phyloP scores from a whole-genome alignment of 1,140 invertebrate genomes.

The Phocides pigmalion region DNA sequence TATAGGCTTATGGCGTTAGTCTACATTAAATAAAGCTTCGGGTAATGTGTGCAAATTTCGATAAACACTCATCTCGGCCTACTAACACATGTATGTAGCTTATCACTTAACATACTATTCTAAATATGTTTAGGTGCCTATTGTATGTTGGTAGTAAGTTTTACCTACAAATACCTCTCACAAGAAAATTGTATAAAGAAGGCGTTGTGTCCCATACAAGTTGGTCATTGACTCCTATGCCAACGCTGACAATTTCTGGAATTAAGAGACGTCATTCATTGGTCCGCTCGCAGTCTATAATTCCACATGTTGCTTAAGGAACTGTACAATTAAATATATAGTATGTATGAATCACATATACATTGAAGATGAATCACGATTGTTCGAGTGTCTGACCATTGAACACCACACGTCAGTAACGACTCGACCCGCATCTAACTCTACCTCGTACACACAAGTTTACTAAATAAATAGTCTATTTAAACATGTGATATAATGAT shows the following conservation, averaged over 20 bases:
- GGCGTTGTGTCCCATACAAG: constrained; percentile 3
- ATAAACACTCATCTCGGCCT: too few relatives aligned
- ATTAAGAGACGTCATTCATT: constrained; percentile 62
- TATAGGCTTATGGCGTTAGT: too few relatives aligned
- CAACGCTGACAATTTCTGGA: constrained; percentile 57
- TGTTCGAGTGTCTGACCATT: constrained; percentile 65
- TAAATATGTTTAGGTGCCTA: too few relatives aligned
- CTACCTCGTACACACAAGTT: constrained; percentile 49
- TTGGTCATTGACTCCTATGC: constrained; percentile 51
- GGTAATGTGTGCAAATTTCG: too few relatives aligned
- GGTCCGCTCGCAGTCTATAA: constrained; percentile 56
- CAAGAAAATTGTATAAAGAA: not conserved
- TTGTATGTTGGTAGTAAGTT: too few relatives aligned
- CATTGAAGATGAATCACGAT: constrained; percentile 73
- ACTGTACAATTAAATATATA: constrained; percentile 54
- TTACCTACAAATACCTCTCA: not conserved
- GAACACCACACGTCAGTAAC: constrained; percentile 62
- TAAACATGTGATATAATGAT: constrained; percentile 79
- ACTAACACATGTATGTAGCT: too few relatives aligned
- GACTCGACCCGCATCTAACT: constrained; percentile 49
- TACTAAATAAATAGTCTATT: constrained; percentile 75
- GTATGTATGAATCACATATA: constrained; percentile 71
- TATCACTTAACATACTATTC: too few relatives aligned
- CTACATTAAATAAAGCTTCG: too few relatives aligned
- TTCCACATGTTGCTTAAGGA: constrained; percentile 46